Base-by-base conservation (phyloP, 2,797 vertebrate genomes). In the Zalophus californianus region DNA sequence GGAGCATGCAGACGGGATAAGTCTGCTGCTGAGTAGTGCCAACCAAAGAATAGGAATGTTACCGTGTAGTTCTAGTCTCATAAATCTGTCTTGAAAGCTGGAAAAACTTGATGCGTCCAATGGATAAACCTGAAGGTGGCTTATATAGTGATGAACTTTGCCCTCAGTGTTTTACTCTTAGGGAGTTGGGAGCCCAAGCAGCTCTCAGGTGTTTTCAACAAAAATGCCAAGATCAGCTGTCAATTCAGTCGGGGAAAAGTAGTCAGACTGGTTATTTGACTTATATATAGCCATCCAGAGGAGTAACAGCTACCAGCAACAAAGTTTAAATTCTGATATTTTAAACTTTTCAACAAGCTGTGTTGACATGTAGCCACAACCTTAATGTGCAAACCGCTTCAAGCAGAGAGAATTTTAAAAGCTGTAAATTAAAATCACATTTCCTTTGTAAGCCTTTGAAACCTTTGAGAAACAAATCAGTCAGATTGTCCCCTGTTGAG, bases 361-460 rank as follows among this genome's bases (percentile, higher is more conserved):
- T 92, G 87, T 62, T 97, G 96, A 96, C 95, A 86, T 93, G 68
- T 86, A 94, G 87, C 78, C 90, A 82, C 75, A 97, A 58, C 82
- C 87, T 96, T 96, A 86, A 90, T 89, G 85, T 92, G 77, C 77
- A 97, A 97, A 97, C 93, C 87, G 87, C 78, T 93, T 96, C 80
- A 95, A 96, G 96, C 62, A 70, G 66, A 95, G 91, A 0, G 16
- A 93, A 29, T 97, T 97, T 97, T 93, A 93, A 97, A 97, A 97
- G 91, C 94, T 95, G 93, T 97, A 97, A 97, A 96, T 97, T 97
- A 97, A 97, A 97, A 97, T 98, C 94, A 94, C 79, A 83, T 98
- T 97, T 97, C 62, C 94, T 92, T 86, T 89, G 58, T 52, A 95
- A 97, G 90, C 25, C 73, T 80, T 96, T 88, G 87, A 92, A 97